Percentiles rank a stretch among this genome's conserved stretches.
Evolutionary conservation across 2,888 invertebrate species (phyloP).

Genomic region (Ligdia adustata): DNA sequence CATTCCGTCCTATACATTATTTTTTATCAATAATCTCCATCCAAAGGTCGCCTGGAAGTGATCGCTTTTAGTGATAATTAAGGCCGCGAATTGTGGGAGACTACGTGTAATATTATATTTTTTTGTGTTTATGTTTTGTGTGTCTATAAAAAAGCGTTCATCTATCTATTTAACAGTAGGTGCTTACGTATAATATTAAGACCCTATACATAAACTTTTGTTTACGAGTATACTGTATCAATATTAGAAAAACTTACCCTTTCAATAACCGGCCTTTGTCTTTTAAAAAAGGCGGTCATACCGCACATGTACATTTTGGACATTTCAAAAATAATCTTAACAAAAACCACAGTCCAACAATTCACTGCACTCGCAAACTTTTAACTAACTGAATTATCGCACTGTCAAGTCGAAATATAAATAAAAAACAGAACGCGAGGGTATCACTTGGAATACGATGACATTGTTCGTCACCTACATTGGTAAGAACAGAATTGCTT

Average conservation of each 20-base stretch:
- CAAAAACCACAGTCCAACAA: not conserved
- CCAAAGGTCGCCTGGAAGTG: no score
- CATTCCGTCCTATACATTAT: no score
- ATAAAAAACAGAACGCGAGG: conserved; percentile 39
- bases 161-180: no score
- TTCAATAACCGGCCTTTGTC: conserved; percentile 58
- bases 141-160: no score
- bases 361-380: not conserved
- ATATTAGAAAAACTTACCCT: conserved; percentile 51
- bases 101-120: no score
- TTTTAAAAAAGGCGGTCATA: conserved; percentile 67
- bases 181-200: no score
- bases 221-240: no score
- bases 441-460: conserved; percentile 44
- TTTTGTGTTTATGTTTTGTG: no score
- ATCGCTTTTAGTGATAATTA: no score
- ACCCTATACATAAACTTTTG: no score
- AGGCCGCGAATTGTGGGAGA: no score
- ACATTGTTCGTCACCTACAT: conserved; percentile 42
- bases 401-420: conserved; percentile 21
- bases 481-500: conserved; percentile 22
- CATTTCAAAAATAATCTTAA: not conserved
- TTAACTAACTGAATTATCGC: conserved; percentile 6
- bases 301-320: conserved; percentile 68
- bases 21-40: no score